Evolutionary conservation across 2,113 vertebrate species (phyloP).

Genomic region (Forbesichthys agassizii): DNA sequence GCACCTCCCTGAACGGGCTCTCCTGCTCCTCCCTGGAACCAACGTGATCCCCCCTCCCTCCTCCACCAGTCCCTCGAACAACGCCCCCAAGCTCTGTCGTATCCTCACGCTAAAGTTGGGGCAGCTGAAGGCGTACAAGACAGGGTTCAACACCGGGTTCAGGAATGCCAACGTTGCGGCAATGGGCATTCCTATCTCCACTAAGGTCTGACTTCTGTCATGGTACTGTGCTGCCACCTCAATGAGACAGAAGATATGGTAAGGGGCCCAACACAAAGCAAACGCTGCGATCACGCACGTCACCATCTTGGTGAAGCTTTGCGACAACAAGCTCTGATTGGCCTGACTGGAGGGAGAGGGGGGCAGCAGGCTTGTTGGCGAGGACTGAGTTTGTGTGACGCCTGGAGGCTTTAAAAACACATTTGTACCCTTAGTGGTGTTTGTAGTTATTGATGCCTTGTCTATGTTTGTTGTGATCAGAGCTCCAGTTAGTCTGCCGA

Average conservation of each 20-base stretch:
- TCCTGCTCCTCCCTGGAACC: constrained; percentile 22
- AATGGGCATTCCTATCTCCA: constrained; percentile 61
- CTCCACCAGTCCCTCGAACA: constrained; percentile 74
- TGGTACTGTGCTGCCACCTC: constrained; percentile 72
- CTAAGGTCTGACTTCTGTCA: neutral
- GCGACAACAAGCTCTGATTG: constrained; percentile 56
- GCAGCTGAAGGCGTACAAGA: constrained; percentile 91
- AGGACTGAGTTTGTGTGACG: neutral
- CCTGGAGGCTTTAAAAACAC: constrained; percentile 6
- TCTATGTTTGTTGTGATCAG: constrained; percentile 11
- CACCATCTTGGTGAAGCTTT: constrained; percentile 86
- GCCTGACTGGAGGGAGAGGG: neutral
- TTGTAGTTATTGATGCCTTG: neutral
- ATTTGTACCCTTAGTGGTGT: neutral
- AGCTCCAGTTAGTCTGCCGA: constrained; percentile 6
- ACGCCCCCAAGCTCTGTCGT: constrained; percentile 63
- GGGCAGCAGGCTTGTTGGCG: neutral
- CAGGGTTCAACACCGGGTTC: constrained; percentile 85
- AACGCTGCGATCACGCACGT: constrained; percentile 84
- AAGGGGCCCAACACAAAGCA: constrained; percentile 86
- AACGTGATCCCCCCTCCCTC: constrained; percentile 51
- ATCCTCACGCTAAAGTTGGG: constrained; percentile 82
- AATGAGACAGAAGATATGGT: constrained; percentile 83
- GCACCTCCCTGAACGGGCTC: constrained; percentile 17
- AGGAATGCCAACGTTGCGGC: constrained; percentile 84